Base-by-base conservation (phyloP, 1,140 invertebrate species). In the Muscidifurax raptorellus region DNA sequence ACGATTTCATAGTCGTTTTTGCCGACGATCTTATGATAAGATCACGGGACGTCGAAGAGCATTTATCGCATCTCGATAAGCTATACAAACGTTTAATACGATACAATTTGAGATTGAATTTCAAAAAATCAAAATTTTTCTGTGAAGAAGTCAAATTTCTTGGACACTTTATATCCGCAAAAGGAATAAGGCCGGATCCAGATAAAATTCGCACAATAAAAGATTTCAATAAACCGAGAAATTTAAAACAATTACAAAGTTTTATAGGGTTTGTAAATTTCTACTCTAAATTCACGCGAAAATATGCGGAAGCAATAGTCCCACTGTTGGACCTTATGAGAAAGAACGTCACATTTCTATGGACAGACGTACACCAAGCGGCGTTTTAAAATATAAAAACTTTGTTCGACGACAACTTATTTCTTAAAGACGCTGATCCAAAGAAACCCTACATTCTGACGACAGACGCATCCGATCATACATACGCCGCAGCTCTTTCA, bases 251-350 rank as follows among this genome's bases (percentile, higher is more conserved):
- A 75, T 77, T 93, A 9, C 88, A 90, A 86, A 86, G 90, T 36
- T 94, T 93, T 86, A 84, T 94, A 40, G 93, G 92, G 5, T 76
- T 93, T 4, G 84, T 91, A 2, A 92, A 92, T 44, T 94, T 90
- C 86, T 91, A 93, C 79, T 84, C 90, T 1, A 88, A 90, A 85
- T 94, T 92, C 88, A 88, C 90, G 2, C 80, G 85, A n/a, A 74
- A 87, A 64, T 91, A 88, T 72, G 44, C 85, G 0, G 27, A 86
- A 12, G 71, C 77, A 44, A 76, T 47, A 32, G 75, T 86, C 3
- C 86, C 83, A 6, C 27, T 87, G 5, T 1, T 87, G 9, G 44
- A 85, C 59, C n/a, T 85, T 15, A 66, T 84, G 1, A 87, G n/a
- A 80, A 40, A 80, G 22, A 59, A 80, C 3, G 30, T 2, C 7